Evolutionary conservation across 2,797 vertebrate species (phyloP).

Genomic region (Paedocypris micromegethes): DNA sequence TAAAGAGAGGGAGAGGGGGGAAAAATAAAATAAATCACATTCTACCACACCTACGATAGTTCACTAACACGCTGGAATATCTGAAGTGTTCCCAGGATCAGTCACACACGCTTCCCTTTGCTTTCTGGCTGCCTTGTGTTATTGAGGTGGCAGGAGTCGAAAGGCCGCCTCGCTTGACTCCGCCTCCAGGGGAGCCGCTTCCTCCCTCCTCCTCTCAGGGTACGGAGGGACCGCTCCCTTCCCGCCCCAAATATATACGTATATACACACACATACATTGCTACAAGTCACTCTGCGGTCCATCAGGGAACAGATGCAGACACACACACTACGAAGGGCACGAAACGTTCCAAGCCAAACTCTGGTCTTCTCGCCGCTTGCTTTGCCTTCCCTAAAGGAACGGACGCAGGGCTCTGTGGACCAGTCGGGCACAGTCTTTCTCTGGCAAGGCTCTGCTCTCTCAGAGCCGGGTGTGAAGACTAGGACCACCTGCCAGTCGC

Average conservation of each 20-base stretch:
- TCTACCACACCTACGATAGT: slow-evolving; percentile 62
- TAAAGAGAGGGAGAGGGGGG: slow-evolving; percentile 13
- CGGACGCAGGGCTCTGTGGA: slow-evolving; percentile 51
- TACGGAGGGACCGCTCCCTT: slow-evolving; percentile 28
- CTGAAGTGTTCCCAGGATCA: slow-evolving; percentile 55
- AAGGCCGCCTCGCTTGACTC: slow-evolving; percentile 54
- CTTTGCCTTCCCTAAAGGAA: slow-evolving; percentile 62
- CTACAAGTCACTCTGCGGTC: slow-evolving; percentile 17
- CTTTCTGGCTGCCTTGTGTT: slow-evolving; percentile 53
- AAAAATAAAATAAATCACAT: slow-evolving; percentile 55
- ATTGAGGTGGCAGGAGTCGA: slow-evolving; percentile 53
- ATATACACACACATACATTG: slow-evolving; percentile 17
- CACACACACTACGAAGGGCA: slow-evolving; percentile 36
- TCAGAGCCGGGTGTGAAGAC: slow-evolving; percentile 50
- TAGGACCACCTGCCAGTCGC: slow-evolving; percentile 62
- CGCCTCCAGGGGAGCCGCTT: slow-evolving; percentile 46
- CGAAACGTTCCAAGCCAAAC: slow-evolving; percentile 27
- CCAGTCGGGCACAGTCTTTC: slow-evolving; percentile 14
- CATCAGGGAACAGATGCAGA: slow-evolving; percentile 30
- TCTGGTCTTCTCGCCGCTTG: slow-evolving; percentile 28
- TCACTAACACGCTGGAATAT: slow-evolving; percentile 59
- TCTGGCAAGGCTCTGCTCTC: slow-evolving; percentile 28
- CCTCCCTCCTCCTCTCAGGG: slow-evolving; percentile 42
- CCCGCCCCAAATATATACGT: not conserved
- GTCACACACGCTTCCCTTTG: slow-evolving; percentile 51